Evolutionary conservation across 1,140 invertebrate genomes (phyloP).

Genomic region (Anastrepha obliqua): DNA sequence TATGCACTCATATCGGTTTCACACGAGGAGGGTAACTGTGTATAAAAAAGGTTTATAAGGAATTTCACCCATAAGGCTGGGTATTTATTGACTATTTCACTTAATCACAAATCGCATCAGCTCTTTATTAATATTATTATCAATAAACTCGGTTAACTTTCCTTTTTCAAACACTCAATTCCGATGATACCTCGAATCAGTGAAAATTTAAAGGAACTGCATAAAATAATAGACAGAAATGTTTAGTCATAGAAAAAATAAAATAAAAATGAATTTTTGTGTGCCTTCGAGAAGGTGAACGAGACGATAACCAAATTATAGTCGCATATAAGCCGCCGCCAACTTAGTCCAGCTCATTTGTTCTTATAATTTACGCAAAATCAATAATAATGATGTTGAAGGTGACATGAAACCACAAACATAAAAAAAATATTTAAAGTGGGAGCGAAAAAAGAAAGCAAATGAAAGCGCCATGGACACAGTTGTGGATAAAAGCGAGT

Average conservation of each 20-base stretch:
- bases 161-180: no score
- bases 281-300: not conserved
- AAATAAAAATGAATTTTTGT: not conserved
- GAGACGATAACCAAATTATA: constrained; percentile 12
- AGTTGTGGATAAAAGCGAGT: not conserved
- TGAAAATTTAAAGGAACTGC: no score
- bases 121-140: no score
- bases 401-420: not conserved
- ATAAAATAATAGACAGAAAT: not conserved
- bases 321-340: not conserved
- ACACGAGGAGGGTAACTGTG: no score
- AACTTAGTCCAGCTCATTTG: not conserved
- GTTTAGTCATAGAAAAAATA: not conserved
- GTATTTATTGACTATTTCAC: no score
- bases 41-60: no score
- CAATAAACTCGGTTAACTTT: no score
- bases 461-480: not conserved
- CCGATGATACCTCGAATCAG: no score
- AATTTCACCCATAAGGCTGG: no score
- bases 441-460: not conserved
- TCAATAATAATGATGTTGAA: constrained; percentile 62
- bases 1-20: no score
- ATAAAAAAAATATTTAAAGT: not conserved
- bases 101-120: no score
- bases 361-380: constrained; percentile 68